Percentiles rank a stretch among this genome's conserved stretches.
Conservation (phyloP, 2,888 invertebrate genomes). For the Darwinula stevensoni region DNA sequence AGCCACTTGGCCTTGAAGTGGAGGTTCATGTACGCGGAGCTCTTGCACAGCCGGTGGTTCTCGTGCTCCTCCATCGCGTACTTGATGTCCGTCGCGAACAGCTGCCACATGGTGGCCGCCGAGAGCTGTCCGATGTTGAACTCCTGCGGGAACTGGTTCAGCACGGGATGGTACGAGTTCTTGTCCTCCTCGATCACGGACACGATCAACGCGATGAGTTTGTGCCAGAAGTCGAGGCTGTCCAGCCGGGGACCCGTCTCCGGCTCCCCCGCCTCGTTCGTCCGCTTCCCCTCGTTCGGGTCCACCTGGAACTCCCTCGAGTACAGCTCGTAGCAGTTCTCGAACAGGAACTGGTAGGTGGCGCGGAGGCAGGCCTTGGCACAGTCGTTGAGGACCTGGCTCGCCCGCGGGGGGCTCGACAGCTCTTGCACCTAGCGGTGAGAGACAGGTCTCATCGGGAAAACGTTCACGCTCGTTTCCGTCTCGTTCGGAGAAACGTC, state of each 20-base stretch:
- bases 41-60: constrained; percentile 76
- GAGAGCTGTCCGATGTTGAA: constrained; percentile 92
- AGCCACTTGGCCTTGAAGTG: constrained; percentile 98
- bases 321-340: constrained; percentile 92
- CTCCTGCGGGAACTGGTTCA: constrained; percentile 97
- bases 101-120: constrained; percentile 88
- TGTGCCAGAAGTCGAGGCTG: constrained; percentile 93
- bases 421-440: constrained; percentile 62
- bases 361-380: constrained; percentile 94
- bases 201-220: constrained; percentile 77
- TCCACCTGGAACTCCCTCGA: constrained; percentile 61
- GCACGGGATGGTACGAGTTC: constrained; percentile 85
- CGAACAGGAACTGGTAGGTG: constrained; percentile 96
- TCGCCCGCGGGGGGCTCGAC: constrained; percentile 88
- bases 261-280: not conserved
- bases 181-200: constrained; percentile 97
- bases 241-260: constrained; percentile 41
- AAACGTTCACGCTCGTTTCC: too few relatives aligned
- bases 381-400: constrained; percentile 96
- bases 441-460: too few relatives aligned
- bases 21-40: constrained; percentile 96
- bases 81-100: constrained; percentile 89
- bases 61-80: constrained; percentile 95
- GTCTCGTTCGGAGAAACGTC: too few relatives aligned
- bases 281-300: constrained; percentile 7